Percentiles rank a stretch among this genome's conserved stretches.
Conservation (phyloP, 1,140 invertebrate genomes). For the Grapholita molesta region DNA sequence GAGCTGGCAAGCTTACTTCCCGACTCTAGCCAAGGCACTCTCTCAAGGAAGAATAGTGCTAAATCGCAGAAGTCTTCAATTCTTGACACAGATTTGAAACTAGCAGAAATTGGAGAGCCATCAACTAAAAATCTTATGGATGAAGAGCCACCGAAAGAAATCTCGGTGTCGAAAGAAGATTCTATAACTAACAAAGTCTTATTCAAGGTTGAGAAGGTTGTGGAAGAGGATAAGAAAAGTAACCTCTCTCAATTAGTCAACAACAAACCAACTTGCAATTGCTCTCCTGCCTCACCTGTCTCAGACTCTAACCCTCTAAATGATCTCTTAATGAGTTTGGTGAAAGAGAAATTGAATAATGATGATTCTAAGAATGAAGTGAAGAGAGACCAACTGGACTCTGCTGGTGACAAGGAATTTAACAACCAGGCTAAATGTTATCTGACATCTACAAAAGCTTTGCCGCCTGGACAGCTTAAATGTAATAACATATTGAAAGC, state of each 20-base stretch:
- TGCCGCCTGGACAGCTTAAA: constrained; percentile 93
- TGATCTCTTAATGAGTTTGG: constrained; percentile 71
- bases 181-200: constrained; percentile 72
- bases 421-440: constrained; percentile 83
- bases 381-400: constrained; percentile 79
- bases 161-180: constrained; percentile 68
- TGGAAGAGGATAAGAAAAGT: constrained; percentile 62
- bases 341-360: constrained; percentile 79
- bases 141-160: constrained; percentile 55
- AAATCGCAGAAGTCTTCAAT: constrained; percentile 72
- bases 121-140: constrained; percentile 59
- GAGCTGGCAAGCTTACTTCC: constrained; percentile 39
- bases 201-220: constrained; percentile 61
- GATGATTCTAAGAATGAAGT: constrained; percentile 80
- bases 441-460: constrained; percentile 80
- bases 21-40: constrained; percentile 64
- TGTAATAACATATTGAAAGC: constrained; percentile 98
- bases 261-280: constrained; percentile 64
- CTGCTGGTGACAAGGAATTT: constrained; percentile 78
- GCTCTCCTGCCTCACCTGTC: constrained; percentile 67
- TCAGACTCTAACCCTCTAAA: constrained; percentile 73
- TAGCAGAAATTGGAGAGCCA: constrained; percentile 44
- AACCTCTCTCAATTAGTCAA: constrained; percentile 66
- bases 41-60: constrained; percentile 72
- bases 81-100: constrained; percentile 69